Conservation (phyloP, 2,113 vertebrate genomes). For the Tor tambroides region DNA sequence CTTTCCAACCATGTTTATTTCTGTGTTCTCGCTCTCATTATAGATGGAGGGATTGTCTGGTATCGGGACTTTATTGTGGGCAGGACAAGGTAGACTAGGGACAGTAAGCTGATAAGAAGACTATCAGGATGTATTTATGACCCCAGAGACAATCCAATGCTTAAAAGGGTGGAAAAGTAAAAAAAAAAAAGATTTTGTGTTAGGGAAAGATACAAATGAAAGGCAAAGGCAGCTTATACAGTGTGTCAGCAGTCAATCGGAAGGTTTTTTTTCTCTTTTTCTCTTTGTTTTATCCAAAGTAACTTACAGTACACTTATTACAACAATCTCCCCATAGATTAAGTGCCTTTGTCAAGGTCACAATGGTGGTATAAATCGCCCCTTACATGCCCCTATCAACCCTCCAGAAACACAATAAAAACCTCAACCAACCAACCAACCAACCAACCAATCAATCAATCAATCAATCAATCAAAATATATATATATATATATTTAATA, state of each 20-base stretch:
- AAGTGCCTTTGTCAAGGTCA: background rate
- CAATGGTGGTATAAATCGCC: background rate
- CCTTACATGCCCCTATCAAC: background rate
- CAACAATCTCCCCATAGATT: background rate
- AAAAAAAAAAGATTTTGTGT: background rate
- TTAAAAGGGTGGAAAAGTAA: constrained; percentile 36
- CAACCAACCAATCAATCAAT: background rate
- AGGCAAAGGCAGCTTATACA: background rate
- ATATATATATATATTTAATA: background rate
- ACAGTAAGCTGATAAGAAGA: constrained; percentile 58
- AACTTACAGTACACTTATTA: too few relatives aligned
- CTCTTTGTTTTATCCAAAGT: too few relatives aligned
- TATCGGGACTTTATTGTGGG: background rate
- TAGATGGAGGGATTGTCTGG: constrained; percentile 29
- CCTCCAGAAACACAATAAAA: too few relatives aligned
- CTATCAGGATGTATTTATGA: constrained; percentile 40
- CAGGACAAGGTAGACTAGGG: background rate
- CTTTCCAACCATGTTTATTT: constrained; percentile 5
- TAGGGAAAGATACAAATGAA: background rate
- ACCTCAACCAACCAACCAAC: too few relatives aligned
- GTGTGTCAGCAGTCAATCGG: background rate
- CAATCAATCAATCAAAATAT: too few relatives aligned
- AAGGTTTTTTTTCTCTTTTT: background rate
- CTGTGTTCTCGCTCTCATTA: constrained; percentile 12
- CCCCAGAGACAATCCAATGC: constrained; percentile 24